Evolutionary conservation across 2,113 vertebrate genomes (phyloP).

Genomic region (Lagopus leucura): DNA sequence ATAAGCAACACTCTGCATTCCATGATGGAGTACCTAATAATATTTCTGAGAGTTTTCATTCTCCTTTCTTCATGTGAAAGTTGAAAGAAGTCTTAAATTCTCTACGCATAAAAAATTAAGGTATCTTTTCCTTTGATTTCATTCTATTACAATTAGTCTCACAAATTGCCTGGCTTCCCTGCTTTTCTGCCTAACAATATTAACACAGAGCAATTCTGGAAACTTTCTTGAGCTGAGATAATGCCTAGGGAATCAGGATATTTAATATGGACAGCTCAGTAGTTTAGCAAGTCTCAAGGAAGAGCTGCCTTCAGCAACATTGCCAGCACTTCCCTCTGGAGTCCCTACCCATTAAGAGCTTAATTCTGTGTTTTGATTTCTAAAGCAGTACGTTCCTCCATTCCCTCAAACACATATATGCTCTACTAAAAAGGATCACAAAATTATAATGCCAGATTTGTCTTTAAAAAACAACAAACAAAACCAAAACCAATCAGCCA

Average conservation of each 20-base stretch:
- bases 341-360: not conserved
- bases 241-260: not conserved
- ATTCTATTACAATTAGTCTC: not conserved
- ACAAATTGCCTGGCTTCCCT: not conserved
- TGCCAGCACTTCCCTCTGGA: not conserved
- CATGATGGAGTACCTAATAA: rapidly evolving
- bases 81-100: not conserved
- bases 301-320: not conserved
- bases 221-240: not conserved
- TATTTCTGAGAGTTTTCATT: not conserved
- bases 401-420: not conserved
- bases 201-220: not conserved
- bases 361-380: constrained; percentile 45
- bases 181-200: not conserved
- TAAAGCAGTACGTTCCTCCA: constrained; percentile 7
- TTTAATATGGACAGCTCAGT: constrained; percentile 18
- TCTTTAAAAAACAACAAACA: not conserved
- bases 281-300: constrained; percentile 1
- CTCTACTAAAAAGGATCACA: not conserved
- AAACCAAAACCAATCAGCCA: not conserved
- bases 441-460: not conserved
- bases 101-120: not conserved
- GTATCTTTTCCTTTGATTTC: not conserved
- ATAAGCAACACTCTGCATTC: rapidly evolving
- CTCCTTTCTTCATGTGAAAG: not conserved